Conservation (phyloP, 2,113 vertebrate species). For the Tretioscincus oriximinensis region DNA sequence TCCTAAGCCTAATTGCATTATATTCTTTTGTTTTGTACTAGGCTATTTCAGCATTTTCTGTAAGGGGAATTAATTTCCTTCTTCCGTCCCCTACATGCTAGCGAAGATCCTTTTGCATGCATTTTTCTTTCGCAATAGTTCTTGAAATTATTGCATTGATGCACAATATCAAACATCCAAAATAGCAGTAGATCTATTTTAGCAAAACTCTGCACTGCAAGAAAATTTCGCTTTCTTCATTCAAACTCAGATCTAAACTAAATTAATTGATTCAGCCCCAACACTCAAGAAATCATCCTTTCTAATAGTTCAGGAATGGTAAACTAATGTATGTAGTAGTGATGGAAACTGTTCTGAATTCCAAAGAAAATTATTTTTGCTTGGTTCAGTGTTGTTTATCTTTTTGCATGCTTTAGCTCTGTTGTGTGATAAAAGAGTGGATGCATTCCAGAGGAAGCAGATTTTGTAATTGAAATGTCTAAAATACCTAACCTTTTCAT, state of each 20-base stretch:
- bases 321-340: neutral
- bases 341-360: neutral
- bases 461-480: neutral
- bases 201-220: neutral
- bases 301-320: neutral
- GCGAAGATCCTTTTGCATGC: neutral
- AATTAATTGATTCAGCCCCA: neutral
- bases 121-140: neutral
- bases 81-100: neutral
- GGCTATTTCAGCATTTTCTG: neutral
- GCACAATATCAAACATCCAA: too few species aligned
- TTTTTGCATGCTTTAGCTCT: neutral
- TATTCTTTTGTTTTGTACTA: neutral
- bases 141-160: neutral
- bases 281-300: neutral
- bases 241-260: neutral
- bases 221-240: neutral
- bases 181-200: neutral
- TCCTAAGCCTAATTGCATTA: conserved; percentile 1
- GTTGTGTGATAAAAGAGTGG: neutral
- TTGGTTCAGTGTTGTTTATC: neutral
- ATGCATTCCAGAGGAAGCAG: neutral
- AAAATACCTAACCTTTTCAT: neutral
- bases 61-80: neutral
- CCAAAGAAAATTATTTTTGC: neutral